A percentile compares a stretch with the other conserved stretches of the same genome.
phyloP scores from a whole-genome alignment of 2,888 invertebrate species.

The Magallana nippona region DNA sequence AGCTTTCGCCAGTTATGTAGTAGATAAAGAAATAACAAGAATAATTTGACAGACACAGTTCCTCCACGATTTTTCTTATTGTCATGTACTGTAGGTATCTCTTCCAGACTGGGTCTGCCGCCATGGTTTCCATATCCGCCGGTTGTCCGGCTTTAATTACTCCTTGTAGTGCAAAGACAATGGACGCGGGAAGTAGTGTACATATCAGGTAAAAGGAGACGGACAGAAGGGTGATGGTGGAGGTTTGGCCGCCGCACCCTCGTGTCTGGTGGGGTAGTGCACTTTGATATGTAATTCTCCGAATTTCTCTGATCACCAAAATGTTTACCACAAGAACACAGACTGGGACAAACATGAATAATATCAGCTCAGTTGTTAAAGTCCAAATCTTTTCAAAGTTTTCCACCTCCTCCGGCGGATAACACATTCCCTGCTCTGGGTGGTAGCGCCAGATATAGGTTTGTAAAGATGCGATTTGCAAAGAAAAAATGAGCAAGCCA shows the following conservation, averaged over 20 bases:
- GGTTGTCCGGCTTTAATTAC: slow-evolving; percentile 66
- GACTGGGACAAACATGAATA: slow-evolving; percentile 76
- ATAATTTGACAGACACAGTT: slow-evolving; percentile 77
- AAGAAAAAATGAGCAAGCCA: slow-evolving; percentile 62
- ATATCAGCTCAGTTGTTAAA: slow-evolving; percentile 73
- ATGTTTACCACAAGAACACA: slow-evolving; percentile 77
- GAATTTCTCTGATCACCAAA: slow-evolving; percentile 77
- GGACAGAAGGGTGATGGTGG: slow-evolving; percentile 77
- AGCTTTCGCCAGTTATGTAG: slow-evolving; percentile 76
- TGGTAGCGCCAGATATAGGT: slow-evolving; percentile 77
- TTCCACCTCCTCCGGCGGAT: slow-evolving; percentile 43
- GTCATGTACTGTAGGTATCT: slow-evolving; percentile 72
- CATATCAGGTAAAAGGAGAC: slow-evolving; percentile 79
- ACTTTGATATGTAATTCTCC: slow-evolving; percentile 67
- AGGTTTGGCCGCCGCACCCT: slow-evolving; percentile 69
- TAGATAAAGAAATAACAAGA: slow-evolving; percentile 79
- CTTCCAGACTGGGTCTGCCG: slow-evolving; percentile 72
- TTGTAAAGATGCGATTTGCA: slow-evolving; percentile 71
- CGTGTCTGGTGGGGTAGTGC: slow-evolving; percentile 57
- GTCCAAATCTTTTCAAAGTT: slow-evolving; percentile 74
- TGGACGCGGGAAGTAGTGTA: slow-evolving; percentile 78
- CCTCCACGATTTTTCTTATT: slow-evolving; percentile 72
- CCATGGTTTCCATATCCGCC: slow-evolving; percentile 63
- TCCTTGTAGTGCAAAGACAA: slow-evolving; percentile 74
- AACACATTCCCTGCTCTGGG: slow-evolving; percentile 47